Percentiles rank a stretch among this genome's conserved stretches.
Evolutionary conservation across 2,888 invertebrate genomes (phyloP).

Genomic region (Argynnis bischoffii): DNA sequence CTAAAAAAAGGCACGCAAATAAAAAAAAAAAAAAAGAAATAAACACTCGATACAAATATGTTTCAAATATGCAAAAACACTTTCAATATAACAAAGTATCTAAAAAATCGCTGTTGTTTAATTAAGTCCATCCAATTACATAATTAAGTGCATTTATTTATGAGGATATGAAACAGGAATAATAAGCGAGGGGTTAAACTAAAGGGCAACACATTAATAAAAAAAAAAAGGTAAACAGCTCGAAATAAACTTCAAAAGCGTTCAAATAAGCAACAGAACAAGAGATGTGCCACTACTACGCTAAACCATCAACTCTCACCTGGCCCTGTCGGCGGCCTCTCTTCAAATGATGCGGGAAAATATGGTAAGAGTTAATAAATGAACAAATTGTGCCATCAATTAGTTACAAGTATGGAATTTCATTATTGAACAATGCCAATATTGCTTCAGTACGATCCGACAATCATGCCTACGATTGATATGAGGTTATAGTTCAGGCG

Average conservation of each 20-base stretch:
- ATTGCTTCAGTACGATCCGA: slow-evolving; percentile 47
- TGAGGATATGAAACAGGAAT: neutral
- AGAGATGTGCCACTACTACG: slow-evolving; percentile 12
- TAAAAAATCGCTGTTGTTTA: no score
- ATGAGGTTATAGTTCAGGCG: slow-evolving; percentile 51
- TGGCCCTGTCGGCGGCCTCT: slow-evolving; percentile 48
- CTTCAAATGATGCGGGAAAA: slow-evolving; percentile 66
- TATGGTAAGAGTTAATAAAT: slow-evolving; percentile 59
- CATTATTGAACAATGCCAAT: slow-evolving; percentile 55
- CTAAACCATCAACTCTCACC: slow-evolving; percentile 36
- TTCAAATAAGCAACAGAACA: slow-evolving; percentile 21
- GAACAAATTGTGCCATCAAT: slow-evolving; percentile 65
- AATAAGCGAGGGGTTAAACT: neutral
- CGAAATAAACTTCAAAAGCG: slow-evolving; percentile 5
- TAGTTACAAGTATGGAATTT: slow-evolving; percentile 47
- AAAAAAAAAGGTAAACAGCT: neutral
- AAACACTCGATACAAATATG: neutral
- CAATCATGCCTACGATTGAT: slow-evolving; percentile 50
- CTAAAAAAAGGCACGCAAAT: slow-evolving; percentile 6
- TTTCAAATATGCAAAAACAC: no score
- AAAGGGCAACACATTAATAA: neutral
- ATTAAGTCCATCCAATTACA: no score
- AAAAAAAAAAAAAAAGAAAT: slow-evolving; percentile 1
- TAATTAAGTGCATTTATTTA: neutral
- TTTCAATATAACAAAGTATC: no score